Base-by-base conservation (phyloP, 2,113 vertebrate species). In the Opisthocomus hoazin region DNA sequence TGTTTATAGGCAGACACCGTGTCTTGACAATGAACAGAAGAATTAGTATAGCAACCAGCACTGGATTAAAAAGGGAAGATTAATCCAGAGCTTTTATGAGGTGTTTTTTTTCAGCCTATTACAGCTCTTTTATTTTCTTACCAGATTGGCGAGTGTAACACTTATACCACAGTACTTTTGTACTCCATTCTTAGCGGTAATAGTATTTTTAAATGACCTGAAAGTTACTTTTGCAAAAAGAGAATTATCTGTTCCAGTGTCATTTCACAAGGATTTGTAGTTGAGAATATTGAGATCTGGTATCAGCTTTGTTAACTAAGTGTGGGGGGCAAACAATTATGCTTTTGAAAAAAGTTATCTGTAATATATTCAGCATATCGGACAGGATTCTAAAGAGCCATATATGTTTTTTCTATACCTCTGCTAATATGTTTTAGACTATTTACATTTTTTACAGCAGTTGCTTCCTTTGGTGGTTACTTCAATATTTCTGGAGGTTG, bases 1-100 rank as follows among this genome's bases (percentile, higher is more conserved):
- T 46, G 30, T 74, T 93, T 77, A 46, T 63, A 79, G 83, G 66
- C 76, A 87, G 91, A 39, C 24, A 29, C 17, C 6, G 0, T 4
- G 9, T 30, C 75, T 73, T 37, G 66, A 21, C 12, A 60, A 34
- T 1, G 1, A 48, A 51, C 0, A 0, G 43, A n/a, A 70, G 43
- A 69, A 24, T 4, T 58, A 39, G 32, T 50, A 27, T 7, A 70
- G 10, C 24, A 89, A 39, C 21, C 37, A 54, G 68, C 41, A 9
- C 29, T 29, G 84, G 32, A 18, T 84, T 87, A 29, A 78, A 83
- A 61, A 79, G 18, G 39, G 19, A 48, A 79, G 43, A 41, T 51
- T 60, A 78, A 66, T 51, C 65, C 57, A 43, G 46, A 6, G 5
- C 36, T 78, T 46, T 54, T 54, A 43, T 39, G 43, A 30, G 65